Evolutionary conservation across 2,113 vertebrate genomes (phyloP).

Genomic region (rabbit (Oryctolagus cuniculus)): mOryCun1.1 NC_091432.1:190914501-190915000

Average conservation of each 20-base stretch:
- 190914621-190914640: no score
- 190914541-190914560: no score
- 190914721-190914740: not conserved
- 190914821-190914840: not conserved
- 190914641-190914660: no score
- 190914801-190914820: not conserved
- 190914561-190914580: no score
- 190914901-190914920: not conserved
- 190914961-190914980: not conserved
- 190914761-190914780: not conserved
- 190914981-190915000: not conserved
- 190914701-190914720: not conserved
- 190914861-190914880: not conserved
- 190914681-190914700: not conserved
- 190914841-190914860: slow-evolving; percentile 1
- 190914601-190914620: no score
- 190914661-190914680: slow-evolving; percentile 18
- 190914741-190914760: not conserved
- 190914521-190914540: no score
- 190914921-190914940: not conserved
- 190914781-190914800: not conserved
- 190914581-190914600: no score
- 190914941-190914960: slow-evolving; percentile 16
- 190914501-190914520: no score
- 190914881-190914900: not conserved